Base-by-base conservation (phyloP, 2,113 vertebrate species). In the Etheostoma spectabile region DNA sequence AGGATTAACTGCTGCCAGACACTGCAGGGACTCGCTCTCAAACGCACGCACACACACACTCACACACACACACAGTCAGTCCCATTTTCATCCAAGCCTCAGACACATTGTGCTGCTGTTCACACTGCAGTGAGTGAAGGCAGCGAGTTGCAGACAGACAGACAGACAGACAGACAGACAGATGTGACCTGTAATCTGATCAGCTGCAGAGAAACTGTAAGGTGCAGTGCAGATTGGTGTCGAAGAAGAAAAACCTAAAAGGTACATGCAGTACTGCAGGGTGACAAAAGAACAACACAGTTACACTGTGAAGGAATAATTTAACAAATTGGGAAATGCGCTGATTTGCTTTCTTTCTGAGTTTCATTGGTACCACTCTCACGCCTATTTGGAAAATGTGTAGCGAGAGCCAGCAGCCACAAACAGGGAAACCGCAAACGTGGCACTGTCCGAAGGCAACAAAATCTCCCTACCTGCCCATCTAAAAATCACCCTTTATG, bases 1-100 rank as follows among this genome's bases (percentile, higher is more conserved):
- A 63, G 33, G 33, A 82, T 67, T 80, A 66, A 83, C 27, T 71
- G 62, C 86, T 68, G 70, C n/a, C 42, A 76, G 75, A 57, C 30
- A 6, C 67, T 59, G 80, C 56, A 49, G 24, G 66, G 42, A 33
- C 46, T 67, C 0, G 14, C 68, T 52, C 61, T 67, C 6, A 6
- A 68, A 24, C 84, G 65, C 18, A 70, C 19, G 13, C 59, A 18
- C 55, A 51, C 69, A 30, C 21, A 22, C 84, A 74, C 33, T 51
- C 18, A 12, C 61, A 27, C 49, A 66, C 73, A 62, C 33, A 5
- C n/a, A n/a, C n/a, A n/a, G n/a, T n/a, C 6, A 42, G 14, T 55
- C 66, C 33, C 30, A 24, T 64, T 62, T 76, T 62, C 64, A 52
- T 52, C 52, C 63, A 24, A 75, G 64, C 73, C 77, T 27, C 55